phyloP scores from a whole-genome alignment of 2,113 vertebrate genomes.

The Poecile atricapillus region DNA sequence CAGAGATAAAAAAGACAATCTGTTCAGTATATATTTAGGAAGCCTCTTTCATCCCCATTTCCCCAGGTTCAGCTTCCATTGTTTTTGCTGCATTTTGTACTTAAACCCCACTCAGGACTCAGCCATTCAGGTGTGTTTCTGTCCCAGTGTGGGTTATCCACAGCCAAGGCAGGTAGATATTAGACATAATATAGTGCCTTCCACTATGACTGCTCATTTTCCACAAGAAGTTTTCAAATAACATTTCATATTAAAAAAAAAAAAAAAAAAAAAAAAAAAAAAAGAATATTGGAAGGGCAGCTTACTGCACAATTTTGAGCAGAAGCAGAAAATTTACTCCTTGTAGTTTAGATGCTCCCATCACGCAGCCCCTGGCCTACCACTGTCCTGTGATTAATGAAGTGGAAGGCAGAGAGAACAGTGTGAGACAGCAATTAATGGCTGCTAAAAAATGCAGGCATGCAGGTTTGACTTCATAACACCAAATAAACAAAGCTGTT shows the following conservation, averaged over 20 bases:
- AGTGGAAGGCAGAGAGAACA: background rate
- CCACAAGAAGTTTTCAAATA: background rate
- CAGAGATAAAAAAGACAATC: background rate
- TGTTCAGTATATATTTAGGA: background rate
- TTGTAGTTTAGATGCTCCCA: background rate
- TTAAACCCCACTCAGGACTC: background rate
- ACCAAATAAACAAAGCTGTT: background rate
- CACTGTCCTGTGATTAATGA: slow-evolving; percentile 14
- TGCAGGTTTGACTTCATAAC: background rate
- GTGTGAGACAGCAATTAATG: background rate
- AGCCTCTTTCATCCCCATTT: background rate
- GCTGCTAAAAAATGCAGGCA: background rate
- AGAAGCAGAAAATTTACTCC: background rate
- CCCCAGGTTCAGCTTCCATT: background rate
- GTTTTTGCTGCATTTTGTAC: background rate
- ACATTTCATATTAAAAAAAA: background rate
- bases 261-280: no score
- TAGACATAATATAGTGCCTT: background rate
- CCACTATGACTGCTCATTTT: background rate
- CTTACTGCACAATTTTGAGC: background rate
- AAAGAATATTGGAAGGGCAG: background rate
- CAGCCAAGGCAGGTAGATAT: background rate
- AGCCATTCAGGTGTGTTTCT: fast-evolving
- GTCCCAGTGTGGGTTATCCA: fast-evolving
- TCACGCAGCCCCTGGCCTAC: background rate